Evolutionary conservation across 1,140 invertebrate genomes (phyloP).

Genomic region (Psilanteris sp.): DNA sequence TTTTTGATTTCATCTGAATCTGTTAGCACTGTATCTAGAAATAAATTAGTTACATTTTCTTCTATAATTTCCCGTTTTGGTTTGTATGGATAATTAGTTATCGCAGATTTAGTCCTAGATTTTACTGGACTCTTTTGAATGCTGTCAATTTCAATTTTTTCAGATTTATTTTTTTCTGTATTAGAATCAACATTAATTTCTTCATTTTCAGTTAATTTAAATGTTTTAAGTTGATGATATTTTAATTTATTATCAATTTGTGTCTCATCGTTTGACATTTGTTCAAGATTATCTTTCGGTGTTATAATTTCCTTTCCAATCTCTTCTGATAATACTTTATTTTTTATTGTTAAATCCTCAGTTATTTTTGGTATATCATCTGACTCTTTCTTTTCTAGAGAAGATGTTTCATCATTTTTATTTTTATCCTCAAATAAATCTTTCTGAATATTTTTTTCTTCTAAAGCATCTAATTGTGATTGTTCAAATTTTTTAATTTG

Average conservation of each 20-base stretch:
- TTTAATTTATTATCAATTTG: too few species aligned
- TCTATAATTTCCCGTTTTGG: conserved; percentile 46
- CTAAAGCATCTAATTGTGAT: conserved; percentile 71
- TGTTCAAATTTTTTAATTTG: conserved; percentile 78
- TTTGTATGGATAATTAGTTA: conserved; percentile 42
- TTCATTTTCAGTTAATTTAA: too few species aligned
- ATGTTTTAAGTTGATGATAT: too few species aligned
- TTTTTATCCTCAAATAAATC: neutral
- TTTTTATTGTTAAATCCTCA: neutral
- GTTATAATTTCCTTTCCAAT: neutral
- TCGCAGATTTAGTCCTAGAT: conserved; percentile 2
- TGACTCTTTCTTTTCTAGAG: conserved; percentile 1
- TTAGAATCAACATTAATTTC: too few species aligned
- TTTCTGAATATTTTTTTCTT: conserved; percentile 29
- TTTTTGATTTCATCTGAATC: conserved; percentile 25
- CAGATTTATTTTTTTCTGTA: too few species aligned
- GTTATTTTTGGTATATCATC: neutral
- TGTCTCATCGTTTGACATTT: too few species aligned
- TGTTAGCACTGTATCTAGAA: conserved; percentile 38
- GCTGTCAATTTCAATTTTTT: conserved; percentile 9
- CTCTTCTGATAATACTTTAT: neutral
- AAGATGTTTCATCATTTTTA: too few species aligned
- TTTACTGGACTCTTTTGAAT: conserved; percentile 32
- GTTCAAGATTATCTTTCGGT: conserved; percentile 1
- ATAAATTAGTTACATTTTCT: conserved; percentile 16